Evolutionary conservation across 2,797 vertebrate species (phyloP), one percentile per base, ranked within the genome.

Genomic region (Syndactyla subalaris): DNA sequence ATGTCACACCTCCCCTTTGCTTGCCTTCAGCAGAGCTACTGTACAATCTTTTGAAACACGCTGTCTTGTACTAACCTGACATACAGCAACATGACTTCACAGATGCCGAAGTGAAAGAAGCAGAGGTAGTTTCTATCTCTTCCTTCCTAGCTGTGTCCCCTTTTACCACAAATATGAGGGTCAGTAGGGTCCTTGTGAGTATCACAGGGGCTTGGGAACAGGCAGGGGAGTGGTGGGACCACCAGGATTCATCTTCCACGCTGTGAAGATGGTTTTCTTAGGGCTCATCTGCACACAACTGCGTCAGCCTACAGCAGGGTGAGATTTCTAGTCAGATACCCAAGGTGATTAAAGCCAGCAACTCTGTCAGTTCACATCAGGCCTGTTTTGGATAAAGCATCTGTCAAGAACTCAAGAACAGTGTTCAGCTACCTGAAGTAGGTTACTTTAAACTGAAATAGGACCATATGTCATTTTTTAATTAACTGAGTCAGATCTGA

Each of bases 401-500:
- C 86, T 10, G 9, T 38, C 36, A 38, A 38, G 36, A 38, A 57
- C 22, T 91, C 14, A 6, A 67, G 12, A 93, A 30, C 77, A 71
- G 62, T 9, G 1, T 70, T 92, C 54, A 79, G 63, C 74, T 65
- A 74, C 74, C 80, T 67, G 57, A 72, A 87, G 77, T 61, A 46
- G 38, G 55, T 84, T 81, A 18, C 26, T 85, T 88, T 85, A 92
- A 76, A 71, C 34, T 54, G 46, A 79, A 94, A 92, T 46, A 61
- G 68, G 27, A 82, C 41, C 46, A 20, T 58, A 89, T 26, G 26
- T 91, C 45, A 89, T 18, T 61, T 95, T 90, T 93, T 94, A 87
- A 95, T 95, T 96, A 95, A 84, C 59, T 92, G 45, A 48, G 85
- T 94, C 80, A 86, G 73, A 85, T 79, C 52, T 95, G 81, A 93